These are phyloP conservation scores for Belonocnema kinseyi DNA, from an alignment of 1,140 invertebrate genomes.

Conservation along the genomic window DNA sequence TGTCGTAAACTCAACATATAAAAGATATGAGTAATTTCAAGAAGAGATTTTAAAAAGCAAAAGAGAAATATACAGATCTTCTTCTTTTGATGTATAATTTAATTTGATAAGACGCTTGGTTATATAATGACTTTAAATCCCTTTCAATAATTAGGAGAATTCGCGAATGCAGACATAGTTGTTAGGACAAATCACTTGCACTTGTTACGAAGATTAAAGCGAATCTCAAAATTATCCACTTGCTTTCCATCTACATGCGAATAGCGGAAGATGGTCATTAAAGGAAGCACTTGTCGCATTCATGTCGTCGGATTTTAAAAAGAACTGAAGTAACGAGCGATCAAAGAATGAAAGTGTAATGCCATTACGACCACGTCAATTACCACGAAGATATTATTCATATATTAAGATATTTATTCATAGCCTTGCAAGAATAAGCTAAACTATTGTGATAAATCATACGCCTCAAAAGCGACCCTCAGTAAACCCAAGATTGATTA, in stretches of 20 bases:
- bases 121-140: background rate
- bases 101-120: background rate
- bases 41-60: background rate
- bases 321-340: slow-evolving; percentile 2
- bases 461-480: background rate
- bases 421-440: background rate
- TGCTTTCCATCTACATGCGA: slow-evolving; percentile 24
- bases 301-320: slow-evolving; percentile 14
- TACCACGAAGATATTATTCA: slow-evolving; percentile 4
- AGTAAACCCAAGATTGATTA: background rate
- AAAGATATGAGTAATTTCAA: background rate
- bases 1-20: too few species aligned
- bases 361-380: slow-evolving; percentile 5
- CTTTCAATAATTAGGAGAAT: background rate
- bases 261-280: slow-evolving; percentile 26
- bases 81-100: background rate
- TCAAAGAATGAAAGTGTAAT: slow-evolving; percentile 14
- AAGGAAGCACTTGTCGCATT: slow-evolving; percentile 21
- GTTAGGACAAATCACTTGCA: slow-evolving; percentile 6
- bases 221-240: slow-evolving; percentile 27
- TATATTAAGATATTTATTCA: slow-evolving; percentile 3
- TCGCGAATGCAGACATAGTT: background rate
- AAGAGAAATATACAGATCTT: background rate
- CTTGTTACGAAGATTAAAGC: slow-evolving; percentile 1
- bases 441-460: background rate